These are phyloP conservation scores for Hedychridium roseum DNA, from an alignment of 2,888 invertebrate genomes.

Conservation along the genomic window DNA sequence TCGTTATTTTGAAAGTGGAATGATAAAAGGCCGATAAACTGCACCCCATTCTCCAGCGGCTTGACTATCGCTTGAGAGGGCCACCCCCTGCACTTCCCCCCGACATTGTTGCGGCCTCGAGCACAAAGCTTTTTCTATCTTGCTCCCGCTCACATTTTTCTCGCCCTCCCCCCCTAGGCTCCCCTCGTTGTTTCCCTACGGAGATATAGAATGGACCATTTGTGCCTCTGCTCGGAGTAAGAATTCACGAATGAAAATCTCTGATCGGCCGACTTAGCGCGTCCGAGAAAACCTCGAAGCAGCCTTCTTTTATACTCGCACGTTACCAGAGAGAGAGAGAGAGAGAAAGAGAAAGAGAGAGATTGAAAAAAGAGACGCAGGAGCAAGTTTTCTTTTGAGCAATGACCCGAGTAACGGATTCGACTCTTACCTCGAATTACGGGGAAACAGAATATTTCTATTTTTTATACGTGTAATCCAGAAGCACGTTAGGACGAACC, in stretches of 20 bases:
- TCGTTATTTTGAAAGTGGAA: conserved; percentile 43
- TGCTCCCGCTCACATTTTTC: conserved; percentile 10
- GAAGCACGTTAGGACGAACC: too few relatives aligned
- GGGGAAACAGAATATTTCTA: too few relatives aligned
- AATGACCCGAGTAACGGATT: too few relatives aligned
- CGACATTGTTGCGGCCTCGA: conserved; percentile 40
- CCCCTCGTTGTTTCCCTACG: conserved; percentile 8
- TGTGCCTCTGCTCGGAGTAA: neutral
- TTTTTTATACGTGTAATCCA: too few relatives aligned
- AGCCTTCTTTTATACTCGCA: too few relatives aligned
- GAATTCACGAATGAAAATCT: neutral
- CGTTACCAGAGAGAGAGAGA: too few relatives aligned
- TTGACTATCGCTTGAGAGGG: conserved; percentile 34
- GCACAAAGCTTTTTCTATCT: conserved; percentile 32
- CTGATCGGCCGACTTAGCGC: neutral
- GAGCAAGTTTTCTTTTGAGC: too few relatives aligned
- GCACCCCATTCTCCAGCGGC: conserved; percentile 39
- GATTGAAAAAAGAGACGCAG: too few relatives aligned
- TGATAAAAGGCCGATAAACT: conserved; percentile 55
- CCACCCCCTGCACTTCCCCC: conserved; percentile 20
- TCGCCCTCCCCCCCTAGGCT: conserved; percentile 10
- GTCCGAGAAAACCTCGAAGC: too few relatives aligned
- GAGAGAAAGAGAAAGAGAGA: too few relatives aligned
- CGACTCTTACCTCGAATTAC: too few relatives aligned
- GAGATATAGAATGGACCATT: too few relatives aligned